Conservation (phyloP, 2,888 invertebrate genomes). For the Patella ulyssiponensis region DNA sequence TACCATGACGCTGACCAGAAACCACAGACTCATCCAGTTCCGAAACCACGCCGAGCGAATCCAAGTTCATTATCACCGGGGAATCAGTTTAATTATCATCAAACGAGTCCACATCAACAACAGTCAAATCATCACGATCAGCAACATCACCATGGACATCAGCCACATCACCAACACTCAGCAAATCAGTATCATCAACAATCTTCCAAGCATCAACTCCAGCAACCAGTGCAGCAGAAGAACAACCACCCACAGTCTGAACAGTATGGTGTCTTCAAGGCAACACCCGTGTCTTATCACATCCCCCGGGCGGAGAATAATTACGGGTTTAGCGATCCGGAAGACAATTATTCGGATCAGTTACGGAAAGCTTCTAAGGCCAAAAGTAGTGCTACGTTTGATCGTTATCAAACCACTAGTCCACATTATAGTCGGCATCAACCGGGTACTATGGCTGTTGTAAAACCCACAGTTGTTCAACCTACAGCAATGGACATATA, state of each 20-base stretch:
- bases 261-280: not conserved
- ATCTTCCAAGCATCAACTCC: slow-evolving; percentile 16
- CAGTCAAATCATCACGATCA: not conserved
- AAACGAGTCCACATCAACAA: slow-evolving; percentile 11
- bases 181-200: not conserved
- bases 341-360: slow-evolving; percentile 48
- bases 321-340: slow-evolving; percentile 34
- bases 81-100: not conserved
- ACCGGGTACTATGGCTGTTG: slow-evolving; percentile 45
- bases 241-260: not conserved
- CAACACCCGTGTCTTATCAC: slow-evolving; percentile 22
- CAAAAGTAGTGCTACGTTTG: slow-evolving; percentile 49
- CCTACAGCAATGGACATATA: slow-evolving; percentile 12
- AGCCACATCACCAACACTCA: not conserved
- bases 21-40: not conserved
- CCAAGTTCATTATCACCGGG: not conserved
- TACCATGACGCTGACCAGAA: not conserved
- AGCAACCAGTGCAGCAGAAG: not conserved
- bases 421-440: slow-evolving; percentile 39
- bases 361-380: slow-evolving; percentile 44
- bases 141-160: not conserved
- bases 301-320: slow-evolving; percentile 12
- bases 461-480: slow-evolving; percentile 50
- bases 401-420: slow-evolving; percentile 36
- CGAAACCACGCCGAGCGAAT: not conserved